These are phyloP conservation scores for Druceiella hillmani DNA, from an alignment of 2,888 invertebrate species.

Conservation along the genomic window DNA sequence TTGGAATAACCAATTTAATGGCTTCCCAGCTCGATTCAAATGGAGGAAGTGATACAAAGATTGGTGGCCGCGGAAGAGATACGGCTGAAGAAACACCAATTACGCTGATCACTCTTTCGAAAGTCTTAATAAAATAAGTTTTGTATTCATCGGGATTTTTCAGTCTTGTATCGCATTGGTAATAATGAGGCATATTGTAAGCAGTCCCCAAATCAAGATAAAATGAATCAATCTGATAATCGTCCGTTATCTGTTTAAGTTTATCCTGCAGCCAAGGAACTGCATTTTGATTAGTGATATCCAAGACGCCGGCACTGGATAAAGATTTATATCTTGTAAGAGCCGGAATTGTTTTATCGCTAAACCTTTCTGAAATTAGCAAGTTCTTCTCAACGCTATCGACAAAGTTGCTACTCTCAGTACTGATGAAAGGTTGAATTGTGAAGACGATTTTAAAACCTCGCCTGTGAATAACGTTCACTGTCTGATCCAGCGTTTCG, in stretches of 20 bases:
- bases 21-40: conserved; percentile 88
- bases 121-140: conserved; percentile 60
- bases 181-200: conserved; percentile 82
- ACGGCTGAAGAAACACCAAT: conserved; percentile 83
- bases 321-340: conserved; percentile 76
- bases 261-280: conserved; percentile 74
- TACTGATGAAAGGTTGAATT: conserved; percentile 87
- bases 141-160: conserved; percentile 82
- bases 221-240: conserved; percentile 79
- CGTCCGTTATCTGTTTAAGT: conserved; percentile 61
- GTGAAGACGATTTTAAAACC: conserved; percentile 85
- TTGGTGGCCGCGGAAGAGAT: conserved; percentile 74
- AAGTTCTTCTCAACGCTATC: conserved; percentile 70
- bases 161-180: conserved; percentile 67
- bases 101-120: conserved; percentile 58
- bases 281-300: conserved; percentile 79
- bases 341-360: conserved; percentile 75
- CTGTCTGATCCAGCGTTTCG: conserved; percentile 69
- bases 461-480: conserved; percentile 73
- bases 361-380: conserved; percentile 74
- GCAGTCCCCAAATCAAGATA: conserved; percentile 79
- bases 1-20: conserved; percentile 75
- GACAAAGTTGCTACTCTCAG: conserved; percentile 77
- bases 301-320: conserved; percentile 77
- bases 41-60: conserved; percentile 80